Base-by-base conservation (phyloP, 1,140 invertebrate genomes). In the Trichonephila clavipes region DNA sequence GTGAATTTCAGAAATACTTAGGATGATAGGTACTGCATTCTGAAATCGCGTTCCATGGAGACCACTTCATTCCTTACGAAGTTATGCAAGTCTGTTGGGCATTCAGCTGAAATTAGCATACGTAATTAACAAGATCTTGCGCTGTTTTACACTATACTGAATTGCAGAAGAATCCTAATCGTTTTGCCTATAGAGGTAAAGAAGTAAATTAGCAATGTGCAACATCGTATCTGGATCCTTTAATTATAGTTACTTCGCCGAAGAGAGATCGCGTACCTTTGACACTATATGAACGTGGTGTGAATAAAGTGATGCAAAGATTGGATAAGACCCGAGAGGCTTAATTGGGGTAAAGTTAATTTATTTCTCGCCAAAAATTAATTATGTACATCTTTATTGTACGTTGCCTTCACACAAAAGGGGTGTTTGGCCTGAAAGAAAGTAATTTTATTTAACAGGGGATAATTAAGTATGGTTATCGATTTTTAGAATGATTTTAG, bases 321-420 rank as follows among this genome's bases (percentile, higher is more conserved):
- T 51, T 51, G 51, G 51, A 51, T 51, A 51, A 51, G 51, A 51
- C 51, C 24, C 16, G 72, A 24, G 18, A 19, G 28, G 24, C 18
- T 40, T 34, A 77, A 77, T 77, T 77, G 72, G 72, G 72, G 16
- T 34, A 77, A 77, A 77, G 28, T 77, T 77, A 77, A 77, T 77
- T 77, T 77, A 77, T 77, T 77, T 77, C 34, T 77, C 66, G 51
- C 18, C 24, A 34, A 77, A 77, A 77, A 77, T 40, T 77, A 77
- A 77, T 77, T 77, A 77, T 34, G 34, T 77, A 19, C 28, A 40
- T 40, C 72, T 77, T 77, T 40, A 77, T 77, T 19, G 16, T 18
- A 77, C 16, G 72, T 40, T 19, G 34, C 28, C 4, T 18, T 4
- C 18, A 77, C 34, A 77, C 34, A 40, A 64, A 77, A 40, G 69